Evolutionary conservation across 2,113 vertebrate species (phyloP), one percentile per base, ranked within the genome.

Genomic region (Tachycineta bicolor): DNA sequence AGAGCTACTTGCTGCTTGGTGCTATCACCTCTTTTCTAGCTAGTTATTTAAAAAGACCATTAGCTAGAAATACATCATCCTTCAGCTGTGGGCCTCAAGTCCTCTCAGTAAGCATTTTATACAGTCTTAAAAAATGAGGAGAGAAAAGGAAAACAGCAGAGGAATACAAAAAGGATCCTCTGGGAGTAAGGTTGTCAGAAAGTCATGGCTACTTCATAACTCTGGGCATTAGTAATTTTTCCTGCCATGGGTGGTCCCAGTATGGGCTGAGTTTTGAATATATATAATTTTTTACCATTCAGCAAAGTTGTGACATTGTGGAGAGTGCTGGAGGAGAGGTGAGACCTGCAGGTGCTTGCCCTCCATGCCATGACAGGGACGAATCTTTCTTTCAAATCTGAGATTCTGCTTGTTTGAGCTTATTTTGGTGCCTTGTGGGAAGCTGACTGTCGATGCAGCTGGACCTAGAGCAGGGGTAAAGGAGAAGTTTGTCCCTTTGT

Each of bases 101-200:
- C 91, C 75, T 87, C 95, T 91, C 95, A 90, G 90, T 89, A 88
- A 96, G 87, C 73, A 82, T 97, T 97, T 98, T 94, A 93, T 86
- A 68, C 53, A 37, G 22, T 68, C 60, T 96, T 95, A 97, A 97
- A 96, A 93, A 95, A 97, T 89, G 92, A 96, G 80, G 59, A 83
- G 85, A 87, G 80, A 94, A 86, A 50, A 59, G 83, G 84, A 89
- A 89, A 93, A 73, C 55, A 85, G 80, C 75, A 97, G 88, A 97
- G 82, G 89, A 96, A 96, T 90, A 90, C 60, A 90, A 89, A 97
- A 94, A 94, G 43, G 53, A 63, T 89, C 83, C 92, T 87, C 79
- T 67, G 87, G 83, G 96, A 95, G 50, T 62, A 75, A 87, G 34
- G 92, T 90, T 97, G 93, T 96, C 93, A 95, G 88, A 94, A 94